Percentiles rank a stretch among this genome's conserved stretches.
Evolutionary conservation across 2,113 vertebrate genomes (phyloP).

Genomic region (Nesogale talazaci): DNA sequence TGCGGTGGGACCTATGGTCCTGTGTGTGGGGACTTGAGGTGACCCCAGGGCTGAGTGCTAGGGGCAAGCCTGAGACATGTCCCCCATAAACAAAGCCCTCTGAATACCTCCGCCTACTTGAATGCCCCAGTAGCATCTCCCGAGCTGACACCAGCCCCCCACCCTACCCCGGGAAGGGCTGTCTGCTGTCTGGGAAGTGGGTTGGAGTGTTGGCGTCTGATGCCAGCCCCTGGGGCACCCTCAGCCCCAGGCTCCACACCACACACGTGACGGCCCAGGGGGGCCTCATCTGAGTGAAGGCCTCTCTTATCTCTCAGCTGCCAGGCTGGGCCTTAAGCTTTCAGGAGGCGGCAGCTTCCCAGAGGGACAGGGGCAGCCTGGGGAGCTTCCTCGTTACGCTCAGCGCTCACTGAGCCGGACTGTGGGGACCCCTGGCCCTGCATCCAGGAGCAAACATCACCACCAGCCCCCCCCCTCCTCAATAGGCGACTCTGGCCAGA

Average conservation of each 20-base stretch:
- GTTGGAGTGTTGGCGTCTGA: background rate
- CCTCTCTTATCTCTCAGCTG: slow-evolving; percentile 80
- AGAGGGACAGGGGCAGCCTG: background rate
- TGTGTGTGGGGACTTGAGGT: no score
- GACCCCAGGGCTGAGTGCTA: no score
- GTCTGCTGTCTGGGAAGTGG: no score
- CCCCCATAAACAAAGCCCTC: background rate
- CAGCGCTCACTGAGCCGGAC: background rate
- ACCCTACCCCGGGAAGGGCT: background rate
- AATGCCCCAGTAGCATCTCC: background rate
- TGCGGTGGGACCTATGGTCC: no score
- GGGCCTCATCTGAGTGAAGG: slow-evolving; percentile 67
- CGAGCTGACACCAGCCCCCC: accelerated
- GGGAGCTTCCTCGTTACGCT: background rate
- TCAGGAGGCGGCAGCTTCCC: slow-evolving; percentile 79
- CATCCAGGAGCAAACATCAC: accelerated
- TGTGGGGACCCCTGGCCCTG: background rate
- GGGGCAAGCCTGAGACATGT: no score
- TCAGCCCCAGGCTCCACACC: background rate
- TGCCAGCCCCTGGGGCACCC: background rate
- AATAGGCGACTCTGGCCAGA: background rate
- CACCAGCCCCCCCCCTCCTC: no score
- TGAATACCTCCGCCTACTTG: background rate
- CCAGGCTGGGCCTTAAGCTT: slow-evolving; percentile 84
- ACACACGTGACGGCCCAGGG: background rate